Conservation (phyloP, 2,797 vertebrate genomes). For the Eremophila alpestris region DNA sequence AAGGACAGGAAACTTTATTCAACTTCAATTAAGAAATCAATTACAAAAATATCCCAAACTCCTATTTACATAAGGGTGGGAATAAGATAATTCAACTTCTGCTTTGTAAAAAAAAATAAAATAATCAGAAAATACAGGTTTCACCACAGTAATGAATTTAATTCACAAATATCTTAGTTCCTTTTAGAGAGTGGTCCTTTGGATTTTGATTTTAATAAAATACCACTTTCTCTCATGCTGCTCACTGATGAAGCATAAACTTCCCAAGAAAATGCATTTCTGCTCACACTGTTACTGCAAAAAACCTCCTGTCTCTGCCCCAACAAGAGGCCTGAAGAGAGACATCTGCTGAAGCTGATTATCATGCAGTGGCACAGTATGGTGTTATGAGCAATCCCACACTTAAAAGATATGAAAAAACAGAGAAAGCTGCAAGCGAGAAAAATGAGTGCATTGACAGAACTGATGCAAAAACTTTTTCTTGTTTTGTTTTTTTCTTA, state of each 20-base stretch:
- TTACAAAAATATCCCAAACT: neutral
- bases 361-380: neutral
- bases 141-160: neutral
- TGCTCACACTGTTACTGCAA: neutral
- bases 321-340: neutral
- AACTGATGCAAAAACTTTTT: neutral
- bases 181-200: neutral
- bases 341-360: neutral
- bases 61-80: neutral
- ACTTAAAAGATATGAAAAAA: neutral
- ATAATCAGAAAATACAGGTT: fast-evolving
- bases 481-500: too few species aligned
- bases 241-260: neutral
- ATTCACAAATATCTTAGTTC: neutral
- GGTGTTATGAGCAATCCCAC: neutral
- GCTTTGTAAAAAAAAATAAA: neutral
- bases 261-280: neutral
- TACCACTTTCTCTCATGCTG: neutral
- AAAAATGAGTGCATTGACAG: fast-evolving
- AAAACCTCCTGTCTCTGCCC: neutral
- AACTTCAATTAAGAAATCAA: neutral
- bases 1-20: neutral
- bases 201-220: neutral
- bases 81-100: neutral
- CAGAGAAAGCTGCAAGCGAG: neutral